Conservation (phyloP, 2,888 invertebrate genomes). For the Unio delphinus region DNA sequence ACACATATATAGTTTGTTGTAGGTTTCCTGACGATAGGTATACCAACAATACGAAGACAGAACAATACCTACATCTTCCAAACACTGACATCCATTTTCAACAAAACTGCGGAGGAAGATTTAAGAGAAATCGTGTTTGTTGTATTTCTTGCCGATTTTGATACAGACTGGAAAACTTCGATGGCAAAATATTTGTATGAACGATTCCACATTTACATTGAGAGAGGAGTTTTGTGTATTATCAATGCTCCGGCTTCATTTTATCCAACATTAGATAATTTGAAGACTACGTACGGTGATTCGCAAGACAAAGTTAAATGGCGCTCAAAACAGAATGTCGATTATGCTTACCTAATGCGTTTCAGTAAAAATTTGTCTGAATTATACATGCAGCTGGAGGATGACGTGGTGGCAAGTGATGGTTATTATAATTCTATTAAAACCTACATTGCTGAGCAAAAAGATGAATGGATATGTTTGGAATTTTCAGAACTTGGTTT, state of each 20-base stretch:
- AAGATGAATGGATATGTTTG: slow-evolving; percentile 47
- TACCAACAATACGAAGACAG: slow-evolving; percentile 69
- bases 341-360: slow-evolving; percentile 69
- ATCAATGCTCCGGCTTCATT: slow-evolving; percentile 55
- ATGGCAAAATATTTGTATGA: slow-evolving; percentile 37
- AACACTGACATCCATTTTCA: slow-evolving; percentile 69
- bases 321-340: slow-evolving; percentile 71
- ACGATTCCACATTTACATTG: slow-evolving; percentile 33
- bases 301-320: slow-evolving; percentile 62
- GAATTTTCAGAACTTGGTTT: slow-evolving; percentile 59
- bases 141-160: slow-evolving; percentile 70
- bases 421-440: slow-evolving; percentile 65
- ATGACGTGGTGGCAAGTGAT: slow-evolving; percentile 66
- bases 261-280: slow-evolving; percentile 41
- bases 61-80: slow-evolving; percentile 66
- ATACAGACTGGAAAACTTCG: slow-evolving; percentile 45
- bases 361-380: slow-evolving; percentile 63
- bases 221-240: slow-evolving; percentile 64
- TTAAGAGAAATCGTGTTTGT: slow-evolving; percentile 65
- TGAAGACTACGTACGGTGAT: slow-evolving; percentile 64
- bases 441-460: slow-evolving; percentile 62
- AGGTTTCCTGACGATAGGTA: slow-evolving; percentile 68
- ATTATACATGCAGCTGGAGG: slow-evolving; percentile 71
- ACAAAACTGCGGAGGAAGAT: slow-evolving; percentile 61
- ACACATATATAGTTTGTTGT: too few relatives aligned